These are phyloP conservation scores for Matsumyia berberina DNA, from an alignment of 2,888 invertebrate species.

Conservation along the genomic window DNA sequence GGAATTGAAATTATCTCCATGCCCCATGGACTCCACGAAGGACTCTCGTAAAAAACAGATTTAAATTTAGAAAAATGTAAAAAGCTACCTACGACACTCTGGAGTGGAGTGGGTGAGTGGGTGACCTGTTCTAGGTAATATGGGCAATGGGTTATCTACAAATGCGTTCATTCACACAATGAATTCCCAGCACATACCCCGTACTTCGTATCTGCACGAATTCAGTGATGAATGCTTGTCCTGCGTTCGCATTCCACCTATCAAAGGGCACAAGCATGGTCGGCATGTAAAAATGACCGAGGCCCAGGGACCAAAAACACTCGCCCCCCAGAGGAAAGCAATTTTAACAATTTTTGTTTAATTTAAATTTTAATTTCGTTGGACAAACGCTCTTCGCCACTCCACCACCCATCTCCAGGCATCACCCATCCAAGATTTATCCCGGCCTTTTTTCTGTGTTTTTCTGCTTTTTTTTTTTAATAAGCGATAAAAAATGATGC, in stretches of 20 bases:
- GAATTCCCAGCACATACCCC: background rate
- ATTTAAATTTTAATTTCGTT: slow-evolving; percentile 72
- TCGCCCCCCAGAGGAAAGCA: slow-evolving; percentile 54
- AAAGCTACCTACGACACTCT: slow-evolving; percentile 3
- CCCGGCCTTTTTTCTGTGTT: slow-evolving; percentile 46
- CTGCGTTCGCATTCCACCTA: slow-evolving; percentile 31
- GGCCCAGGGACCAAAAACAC: background rate
- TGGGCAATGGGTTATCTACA: slow-evolving; percentile 27
- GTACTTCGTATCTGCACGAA: slow-evolving; percentile 35
- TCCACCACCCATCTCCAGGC: background rate
- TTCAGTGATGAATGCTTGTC: slow-evolving; percentile 58
- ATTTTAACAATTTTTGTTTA: slow-evolving; percentile 74
- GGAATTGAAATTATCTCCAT: slow-evolving; percentile 35
- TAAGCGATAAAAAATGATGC: slow-evolving; percentile 69
- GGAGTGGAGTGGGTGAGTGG: no score
- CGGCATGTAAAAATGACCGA: background rate
- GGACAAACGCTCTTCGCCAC: slow-evolving; percentile 37
- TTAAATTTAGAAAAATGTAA: slow-evolving; percentile 53
- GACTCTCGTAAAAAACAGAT: slow-evolving; percentile 28
- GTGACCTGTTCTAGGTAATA: no score
- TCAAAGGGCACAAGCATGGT: slow-evolving; percentile 38
- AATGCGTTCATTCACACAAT: slow-evolving; percentile 37
- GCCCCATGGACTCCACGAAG: background rate
- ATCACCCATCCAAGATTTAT: slow-evolving; percentile 64
- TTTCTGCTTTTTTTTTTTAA: slow-evolving; percentile 43